Base-by-base conservation (phyloP, 1,140 invertebrate genomes). In the Lysiphlebus fabarum region DNA sequence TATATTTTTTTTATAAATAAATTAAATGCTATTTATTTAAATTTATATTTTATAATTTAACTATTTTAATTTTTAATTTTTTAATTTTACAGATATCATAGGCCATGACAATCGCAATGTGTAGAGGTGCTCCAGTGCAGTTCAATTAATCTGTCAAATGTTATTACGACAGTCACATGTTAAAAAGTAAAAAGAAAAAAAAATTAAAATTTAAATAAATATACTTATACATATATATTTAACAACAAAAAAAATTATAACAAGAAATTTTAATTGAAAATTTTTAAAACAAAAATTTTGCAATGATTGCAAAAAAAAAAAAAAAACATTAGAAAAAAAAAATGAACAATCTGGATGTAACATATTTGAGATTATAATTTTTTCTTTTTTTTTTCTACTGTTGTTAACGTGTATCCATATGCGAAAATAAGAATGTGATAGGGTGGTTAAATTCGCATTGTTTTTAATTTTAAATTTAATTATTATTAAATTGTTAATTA, bases 31-130 rank as follows among this genome's bases (percentile, higher is more conserved):
- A 40, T 33, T 26, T 44, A 44, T 56, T 44, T 33, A 14, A 17
- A 49, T 49, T 6, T 43, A 10, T 44, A 45, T 26, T 44, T 10
- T 12, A 12, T 34, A 8, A 33, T 26, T 9, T 44, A 37, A 9
- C 11, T 48, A 40, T 5, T 58, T 10, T 58, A 55, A 40, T 38
- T 0, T 53, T 50, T 9, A 62, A 51, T 1, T 60, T 63, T 63
- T 42, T 63, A 69, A 63, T 65, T 53, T 67, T 80, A 65, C 80
- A 87, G 86, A 83, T 87, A 86, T 81, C 86, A 87, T 82, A 87
- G 85, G 84, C 85, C 86, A 86, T 87, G 86, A 87, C 85, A 85
- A 83, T 86, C 85, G 82, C 83, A 85, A 85, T 83, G 85, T 80
- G 78, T 74, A 76, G 71, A 76, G 73, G 70, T 78, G 71, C 70